Evolutionary conservation across 1,140 invertebrate species (phyloP).

Genomic region (Drosophila lini): DNA sequence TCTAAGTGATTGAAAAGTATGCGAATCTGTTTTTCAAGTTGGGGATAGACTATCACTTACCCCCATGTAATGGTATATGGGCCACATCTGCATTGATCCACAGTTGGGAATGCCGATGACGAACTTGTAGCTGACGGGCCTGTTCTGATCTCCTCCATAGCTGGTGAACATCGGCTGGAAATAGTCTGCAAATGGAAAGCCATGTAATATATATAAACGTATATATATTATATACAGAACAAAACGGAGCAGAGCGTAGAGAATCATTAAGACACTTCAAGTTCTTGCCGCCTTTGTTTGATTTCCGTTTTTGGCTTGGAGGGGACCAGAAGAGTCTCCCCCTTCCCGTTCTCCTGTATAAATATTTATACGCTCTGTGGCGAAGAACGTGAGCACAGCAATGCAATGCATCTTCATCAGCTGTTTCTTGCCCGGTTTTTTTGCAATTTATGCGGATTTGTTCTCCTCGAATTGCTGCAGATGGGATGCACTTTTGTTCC

Average conservation of each 20-base stretch:
- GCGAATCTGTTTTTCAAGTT: background rate
- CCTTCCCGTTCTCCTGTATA: constrained; percentile 12
- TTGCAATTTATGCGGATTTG: constrained; percentile 35
- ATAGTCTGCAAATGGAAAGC: constrained; percentile 79
- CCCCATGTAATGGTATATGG: constrained; percentile 88
- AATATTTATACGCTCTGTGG: constrained; percentile 35
- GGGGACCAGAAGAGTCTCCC: constrained; percentile 4
- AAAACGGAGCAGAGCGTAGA: constrained; percentile 4
- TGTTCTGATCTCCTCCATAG: constrained; percentile 86
- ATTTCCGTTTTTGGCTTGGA: background rate
- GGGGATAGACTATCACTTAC: constrained; percentile 41
- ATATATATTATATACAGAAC: background rate
- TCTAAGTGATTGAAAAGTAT: constrained; percentile 40
- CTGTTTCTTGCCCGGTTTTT: constrained; percentile 20
- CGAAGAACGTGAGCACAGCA: constrained; percentile 29
- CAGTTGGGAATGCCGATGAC: constrained; percentile 89
- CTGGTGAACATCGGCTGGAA: constrained; percentile 88
- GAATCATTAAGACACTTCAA: constrained; percentile 29
- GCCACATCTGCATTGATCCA: constrained; percentile 88
- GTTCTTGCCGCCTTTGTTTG: constrained; percentile 28
- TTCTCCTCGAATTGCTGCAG: constrained; percentile 27
- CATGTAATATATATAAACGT: constrained; percentile 3
- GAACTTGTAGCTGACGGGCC: constrained; percentile 80
- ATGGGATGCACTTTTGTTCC: constrained; percentile 14
- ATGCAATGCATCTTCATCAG: constrained; percentile 23